phyloP scores from a whole-genome alignment of 2,797 vertebrate genomes.

The Glossophaga mutica region DNA sequence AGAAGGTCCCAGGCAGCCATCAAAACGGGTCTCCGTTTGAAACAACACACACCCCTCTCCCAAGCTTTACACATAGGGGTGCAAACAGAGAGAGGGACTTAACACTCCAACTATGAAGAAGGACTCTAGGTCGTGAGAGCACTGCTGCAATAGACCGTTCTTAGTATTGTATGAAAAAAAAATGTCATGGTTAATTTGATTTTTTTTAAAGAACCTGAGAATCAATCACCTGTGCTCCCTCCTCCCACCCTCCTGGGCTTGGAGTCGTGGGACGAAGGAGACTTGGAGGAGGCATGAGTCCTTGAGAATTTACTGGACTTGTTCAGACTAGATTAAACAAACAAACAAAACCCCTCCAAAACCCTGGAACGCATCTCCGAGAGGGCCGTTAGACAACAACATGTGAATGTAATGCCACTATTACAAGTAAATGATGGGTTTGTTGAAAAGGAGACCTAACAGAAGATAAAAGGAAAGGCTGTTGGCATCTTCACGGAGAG shows the following conservation, averaged over 20 bases:
- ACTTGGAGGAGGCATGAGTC: background rate
- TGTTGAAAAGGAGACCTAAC: background rate
- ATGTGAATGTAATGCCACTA: conserved; percentile 52
- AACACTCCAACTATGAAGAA: background rate
- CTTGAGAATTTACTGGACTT: background rate
- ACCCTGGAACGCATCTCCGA: background rate
- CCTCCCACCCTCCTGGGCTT: too few relatives aligned
- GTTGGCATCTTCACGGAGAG: conserved; percentile 28
- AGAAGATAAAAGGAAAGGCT: conserved; percentile 43
- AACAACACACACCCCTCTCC: background rate
- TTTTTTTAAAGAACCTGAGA: background rate
- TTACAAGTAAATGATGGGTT: conserved; percentile 44
- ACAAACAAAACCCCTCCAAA: background rate
- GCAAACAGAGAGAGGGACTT: background rate
- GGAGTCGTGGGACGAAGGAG: background rate
- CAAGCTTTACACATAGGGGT: background rate
- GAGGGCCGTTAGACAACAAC: conserved; percentile 10
- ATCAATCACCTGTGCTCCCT: background rate
- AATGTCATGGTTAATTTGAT: background rate
- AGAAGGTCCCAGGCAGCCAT: background rate
- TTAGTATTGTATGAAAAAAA: background rate
- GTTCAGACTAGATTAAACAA: background rate
- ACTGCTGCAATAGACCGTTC: background rate
- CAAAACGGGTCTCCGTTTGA: background rate
- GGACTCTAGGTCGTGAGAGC: background rate